Evolutionary conservation across 2,888 invertebrate genomes (phyloP), one percentile per base, ranked within the genome.

Genomic region (Zelleria hepariella): DNA sequence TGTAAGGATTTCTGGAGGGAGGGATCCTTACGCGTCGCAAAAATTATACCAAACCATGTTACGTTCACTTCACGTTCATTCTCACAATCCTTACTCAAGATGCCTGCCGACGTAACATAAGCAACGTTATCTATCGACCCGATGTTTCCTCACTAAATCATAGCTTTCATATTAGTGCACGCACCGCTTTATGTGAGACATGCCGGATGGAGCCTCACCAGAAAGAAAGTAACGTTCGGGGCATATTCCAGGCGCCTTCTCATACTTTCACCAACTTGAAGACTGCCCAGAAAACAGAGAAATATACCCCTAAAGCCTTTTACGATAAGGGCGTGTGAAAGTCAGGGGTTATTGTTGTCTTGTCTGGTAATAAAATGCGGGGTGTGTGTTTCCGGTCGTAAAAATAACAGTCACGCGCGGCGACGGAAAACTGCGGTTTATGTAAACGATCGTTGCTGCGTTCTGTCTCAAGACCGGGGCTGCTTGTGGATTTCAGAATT

Each of bases 371-470:
- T 77, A 77, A 77, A 75, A 68, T 66, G 64, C 58, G 60, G 60
- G 32, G 32, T 42, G 64, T 68, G 68, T 67, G 67, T 68, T 75
- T 74, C 72, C 73, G 70, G 68, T 70, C 70, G 75, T 77, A 77
- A 77, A 78, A 75, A 72, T 73, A 73, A 70, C 71, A 73, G 72
- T 68, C 73, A 71, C 68, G 66, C 66, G 64, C 60, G 60, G 60
- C 64, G 64, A 61, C 62, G 59, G 61, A 59, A 61, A 60, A 62
- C 62, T 57, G 58, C 47, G 59, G 62, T 62, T 62, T 62, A 62
- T 62, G 63, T 58, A 63, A 62, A 65, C 60, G 63, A 62, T 56
- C 25, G 32, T 42, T 4, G n/a, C 53, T 26, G 5, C 23, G 32
- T 15, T 5, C 32, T 15, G 26, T 20, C 21, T 47, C 42, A 21